These are phyloP conservation scores for Halesus radiatus DNA, from an alignment of 1,140 invertebrate genomes.

Conservation along the genomic window DNA sequence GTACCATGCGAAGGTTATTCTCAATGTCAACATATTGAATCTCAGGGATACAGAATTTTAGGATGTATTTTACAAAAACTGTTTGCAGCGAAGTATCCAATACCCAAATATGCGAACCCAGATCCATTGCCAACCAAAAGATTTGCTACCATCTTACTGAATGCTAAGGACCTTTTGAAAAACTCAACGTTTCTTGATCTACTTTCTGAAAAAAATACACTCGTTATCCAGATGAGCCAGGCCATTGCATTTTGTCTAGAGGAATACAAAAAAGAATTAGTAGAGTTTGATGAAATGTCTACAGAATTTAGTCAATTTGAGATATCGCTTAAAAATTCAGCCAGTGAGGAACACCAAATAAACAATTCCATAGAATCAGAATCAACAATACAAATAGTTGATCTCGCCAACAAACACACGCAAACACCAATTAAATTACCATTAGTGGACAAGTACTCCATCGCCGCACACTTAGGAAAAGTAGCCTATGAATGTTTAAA, in stretches of 20 bases:
- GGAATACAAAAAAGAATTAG: conserved; percentile 69
- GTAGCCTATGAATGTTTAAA: conserved; percentile 70
- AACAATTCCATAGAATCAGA: conserved; percentile 61
- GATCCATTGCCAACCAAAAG: conserved; percentile 64
- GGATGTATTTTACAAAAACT: conserved; percentile 73
- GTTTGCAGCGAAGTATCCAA: conserved; percentile 71
- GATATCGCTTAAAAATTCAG: conserved; percentile 1
- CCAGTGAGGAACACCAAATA: conserved; percentile 61
- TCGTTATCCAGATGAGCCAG: conserved; percentile 69
- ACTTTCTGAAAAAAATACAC: conserved; percentile 61
- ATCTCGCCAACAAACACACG: conserved; percentile 65
- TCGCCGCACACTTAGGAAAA: conserved; percentile 70
- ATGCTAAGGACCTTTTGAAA: conserved; percentile 68
- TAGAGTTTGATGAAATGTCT: conserved; percentile 64
- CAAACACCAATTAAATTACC: conserved; percentile 74
- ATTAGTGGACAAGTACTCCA: conserved; percentile 70
- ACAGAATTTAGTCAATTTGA: conserved; percentile 32
- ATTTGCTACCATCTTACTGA: conserved; percentile 68
- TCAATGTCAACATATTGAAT: conserved; percentile 65
- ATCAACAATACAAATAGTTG: conserved; percentile 21
- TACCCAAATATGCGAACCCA: conserved; percentile 60
- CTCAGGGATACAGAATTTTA: conserved; percentile 66
- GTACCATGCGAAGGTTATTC: conserved; percentile 65
- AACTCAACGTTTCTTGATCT: conserved; percentile 48
- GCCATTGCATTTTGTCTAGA: conserved; percentile 72